phyloP scores from a whole-genome alignment of 1,140 invertebrate species.

The Drosophila tsacasi region DNA sequence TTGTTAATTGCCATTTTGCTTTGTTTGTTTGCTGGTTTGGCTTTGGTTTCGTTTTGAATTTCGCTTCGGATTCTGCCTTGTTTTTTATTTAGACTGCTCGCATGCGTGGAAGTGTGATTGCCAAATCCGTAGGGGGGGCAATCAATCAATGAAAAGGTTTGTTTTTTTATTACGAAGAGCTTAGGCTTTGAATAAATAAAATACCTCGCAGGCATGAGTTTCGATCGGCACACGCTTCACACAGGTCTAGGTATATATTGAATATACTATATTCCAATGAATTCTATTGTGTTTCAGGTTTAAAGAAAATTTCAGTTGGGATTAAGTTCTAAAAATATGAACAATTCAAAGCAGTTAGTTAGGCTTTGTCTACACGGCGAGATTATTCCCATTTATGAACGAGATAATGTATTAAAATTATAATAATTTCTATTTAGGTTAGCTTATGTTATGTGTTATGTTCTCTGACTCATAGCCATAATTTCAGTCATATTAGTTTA shows the following conservation, averaged over 20 bases:
- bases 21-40: constrained; percentile 24
- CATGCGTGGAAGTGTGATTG: constrained; percentile 33
- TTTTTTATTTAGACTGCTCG: constrained; percentile 25
- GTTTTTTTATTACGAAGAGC: constrained; percentile 17
- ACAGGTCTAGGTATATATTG: background rate
- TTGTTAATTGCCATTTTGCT: constrained; percentile 36
- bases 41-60: constrained; percentile 4
- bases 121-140: constrained; percentile 19
- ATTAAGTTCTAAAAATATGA: constrained; percentile 3
- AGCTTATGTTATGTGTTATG: too few relatives aligned
- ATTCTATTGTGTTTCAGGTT: constrained; percentile 4
- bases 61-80: constrained; percentile 6
- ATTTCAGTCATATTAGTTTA: background rate
- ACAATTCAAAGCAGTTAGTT: background rate
- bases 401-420: background rate
- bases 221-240: background rate
- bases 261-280: constrained; percentile 1
- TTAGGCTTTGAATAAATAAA: constrained; percentile 37
- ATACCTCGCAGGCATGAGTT: constrained; percentile 11
- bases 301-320: constrained; percentile 1
- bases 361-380: background rate
- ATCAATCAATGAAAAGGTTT: constrained; percentile 51
- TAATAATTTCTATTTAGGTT: background rate
- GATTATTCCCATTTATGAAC: background rate
- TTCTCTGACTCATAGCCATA: background rate